Conservation (phyloP, 1,140 invertebrate genomes). For the Lepidurus arcticus region DNA sequence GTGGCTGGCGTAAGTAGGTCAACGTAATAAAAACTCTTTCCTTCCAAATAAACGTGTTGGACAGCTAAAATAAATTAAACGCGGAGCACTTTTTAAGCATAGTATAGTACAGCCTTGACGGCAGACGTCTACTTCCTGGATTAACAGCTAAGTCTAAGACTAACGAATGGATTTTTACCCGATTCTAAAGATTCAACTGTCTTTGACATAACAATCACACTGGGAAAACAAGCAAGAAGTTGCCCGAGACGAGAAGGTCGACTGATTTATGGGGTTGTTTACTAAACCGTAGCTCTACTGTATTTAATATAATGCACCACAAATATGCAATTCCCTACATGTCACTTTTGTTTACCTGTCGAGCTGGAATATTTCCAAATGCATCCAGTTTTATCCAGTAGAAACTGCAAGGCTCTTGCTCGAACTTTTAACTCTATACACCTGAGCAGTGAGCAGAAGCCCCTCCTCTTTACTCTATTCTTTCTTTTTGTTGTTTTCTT, state of each 20-base stretch:
- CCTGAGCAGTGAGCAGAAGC: neutral
- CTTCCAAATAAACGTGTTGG: neutral
- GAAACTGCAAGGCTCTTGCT: neutral
- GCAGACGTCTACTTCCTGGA: too few relatives aligned
- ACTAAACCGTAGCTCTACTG: neutral
- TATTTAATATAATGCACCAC: neutral
- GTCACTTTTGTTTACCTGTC: constrained; percentile 9
- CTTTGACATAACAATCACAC: too few relatives aligned
- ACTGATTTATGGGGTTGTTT: neutral
- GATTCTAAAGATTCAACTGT: too few relatives aligned
- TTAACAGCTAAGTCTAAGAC: too few relatives aligned
- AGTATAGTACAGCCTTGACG: too few relatives aligned
- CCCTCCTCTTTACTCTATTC: neutral
- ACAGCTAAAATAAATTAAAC: too few relatives aligned
- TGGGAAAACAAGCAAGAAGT: too few relatives aligned
- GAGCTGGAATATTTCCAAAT: constrained; percentile 1
- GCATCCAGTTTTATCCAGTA: constrained; percentile 11
- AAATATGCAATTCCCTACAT: neutral
- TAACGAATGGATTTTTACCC: too few relatives aligned
- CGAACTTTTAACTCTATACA: neutral
- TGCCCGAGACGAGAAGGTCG: neutral
- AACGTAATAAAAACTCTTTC: neutral
- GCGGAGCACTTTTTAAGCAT: too few relatives aligned
- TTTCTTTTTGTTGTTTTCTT: neutral
- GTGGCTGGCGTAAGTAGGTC: neutral